phyloP scores from a whole-genome alignment of 2,797 vertebrate genomes.

The Acropternis orthonyx region DNA sequence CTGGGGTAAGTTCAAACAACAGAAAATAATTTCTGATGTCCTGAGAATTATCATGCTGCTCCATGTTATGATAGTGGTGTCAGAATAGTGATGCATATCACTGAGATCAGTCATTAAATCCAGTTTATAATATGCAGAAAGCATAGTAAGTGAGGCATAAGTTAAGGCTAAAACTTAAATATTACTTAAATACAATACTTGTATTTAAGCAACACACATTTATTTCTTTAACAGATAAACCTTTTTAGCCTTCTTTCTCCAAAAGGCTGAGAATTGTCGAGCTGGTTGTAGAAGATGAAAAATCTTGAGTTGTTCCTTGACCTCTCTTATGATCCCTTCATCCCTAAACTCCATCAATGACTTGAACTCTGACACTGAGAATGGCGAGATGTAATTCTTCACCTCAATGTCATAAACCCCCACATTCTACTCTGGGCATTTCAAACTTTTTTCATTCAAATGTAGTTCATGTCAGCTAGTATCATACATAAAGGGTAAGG shows the following conservation, averaged over 20 bases:
- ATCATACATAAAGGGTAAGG: neutral
- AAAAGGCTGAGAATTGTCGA: conserved; percentile 20
- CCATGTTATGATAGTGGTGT: neutral
- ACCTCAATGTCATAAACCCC: neutral
- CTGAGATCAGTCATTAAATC: neutral
- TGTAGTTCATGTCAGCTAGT: neutral
- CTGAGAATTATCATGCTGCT: neutral
- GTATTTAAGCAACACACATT: neutral
- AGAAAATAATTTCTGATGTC: neutral
- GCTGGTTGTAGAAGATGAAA: conserved; percentile 9
- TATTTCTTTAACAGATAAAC: neutral
- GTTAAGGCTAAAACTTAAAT: neutral
- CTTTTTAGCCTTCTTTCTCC: neutral
- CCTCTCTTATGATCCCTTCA: conserved; percentile 24
- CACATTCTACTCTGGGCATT: neutral
- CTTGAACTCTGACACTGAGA: conserved; percentile 41
- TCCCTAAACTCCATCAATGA: conserved; percentile 53
- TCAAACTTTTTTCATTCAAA: neutral
- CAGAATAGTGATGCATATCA: neutral
- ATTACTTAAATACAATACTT: neutral
- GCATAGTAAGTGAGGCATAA: neutral
- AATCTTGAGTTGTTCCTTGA: conserved; percentile 43
- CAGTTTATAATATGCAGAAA: neutral
- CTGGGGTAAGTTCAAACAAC: neutral
- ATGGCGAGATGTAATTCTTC: conserved; percentile 28